Conservation (phyloP, 2,797 vertebrate genomes). For the Amblyopsis hoosieri region DNA sequence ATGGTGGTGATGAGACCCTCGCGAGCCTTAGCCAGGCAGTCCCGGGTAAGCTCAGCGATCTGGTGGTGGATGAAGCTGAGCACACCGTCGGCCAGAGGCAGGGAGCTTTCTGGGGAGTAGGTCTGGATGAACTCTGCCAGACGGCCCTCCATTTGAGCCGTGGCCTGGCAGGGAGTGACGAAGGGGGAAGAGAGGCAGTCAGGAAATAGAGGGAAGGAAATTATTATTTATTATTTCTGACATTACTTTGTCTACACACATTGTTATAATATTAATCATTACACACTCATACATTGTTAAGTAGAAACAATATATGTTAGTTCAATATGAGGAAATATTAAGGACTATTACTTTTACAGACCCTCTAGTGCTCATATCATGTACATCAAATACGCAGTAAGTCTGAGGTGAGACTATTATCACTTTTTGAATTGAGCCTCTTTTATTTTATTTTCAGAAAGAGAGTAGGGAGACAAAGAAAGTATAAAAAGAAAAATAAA, state of each 20-base stretch:
- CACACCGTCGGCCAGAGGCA: slow-evolving; percentile 89
- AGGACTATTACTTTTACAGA: background rate
- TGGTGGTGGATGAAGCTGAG: slow-evolving; percentile 96
- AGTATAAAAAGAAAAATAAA: slow-evolving; percentile 3
- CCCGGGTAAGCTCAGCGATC: slow-evolving; percentile 89
- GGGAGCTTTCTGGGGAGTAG: slow-evolving; percentile 76
- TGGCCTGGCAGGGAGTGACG: slow-evolving; percentile 70
- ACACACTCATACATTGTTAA: no score
- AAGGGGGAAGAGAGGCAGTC: no score
- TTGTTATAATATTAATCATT: no score
- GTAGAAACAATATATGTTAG: no score
- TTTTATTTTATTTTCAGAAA: slow-evolving; percentile 1
- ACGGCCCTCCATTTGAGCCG: slow-evolving; percentile 92
- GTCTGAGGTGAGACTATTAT: slow-evolving; percentile 28
- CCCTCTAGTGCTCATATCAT: slow-evolving; percentile 21
- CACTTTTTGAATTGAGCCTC: slow-evolving; percentile 17
- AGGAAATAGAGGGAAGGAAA: no score
- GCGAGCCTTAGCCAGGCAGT: slow-evolving; percentile 92
- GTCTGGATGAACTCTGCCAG: slow-evolving; percentile 85
- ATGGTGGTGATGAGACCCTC: slow-evolving; percentile 89
- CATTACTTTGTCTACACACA: no score
- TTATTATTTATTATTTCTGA: no score
- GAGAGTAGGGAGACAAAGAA: background rate
- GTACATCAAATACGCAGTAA: background rate
- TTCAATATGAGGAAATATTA: background rate